Conservation (phyloP, 2,888 invertebrate species). For the Hydraecia micacea region DNA sequence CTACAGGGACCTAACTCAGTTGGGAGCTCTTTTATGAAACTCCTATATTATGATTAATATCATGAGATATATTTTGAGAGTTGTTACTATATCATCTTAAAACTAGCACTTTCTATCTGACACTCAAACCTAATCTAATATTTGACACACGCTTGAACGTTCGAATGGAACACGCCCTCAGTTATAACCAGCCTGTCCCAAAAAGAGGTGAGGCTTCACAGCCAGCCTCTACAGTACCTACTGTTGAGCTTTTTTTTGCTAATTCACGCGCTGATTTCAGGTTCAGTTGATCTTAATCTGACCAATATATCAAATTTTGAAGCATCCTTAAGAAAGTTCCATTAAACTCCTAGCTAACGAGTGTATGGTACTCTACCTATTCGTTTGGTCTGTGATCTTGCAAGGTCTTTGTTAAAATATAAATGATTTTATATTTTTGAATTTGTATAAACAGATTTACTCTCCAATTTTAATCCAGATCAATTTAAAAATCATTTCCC, state of each 20-base stretch:
- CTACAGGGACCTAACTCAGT: too few relatives aligned
- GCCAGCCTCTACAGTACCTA: too few relatives aligned
- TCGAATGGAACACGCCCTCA: too few relatives aligned
- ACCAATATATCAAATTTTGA: neutral
- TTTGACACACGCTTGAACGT: too few relatives aligned
- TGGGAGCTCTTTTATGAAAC: too few relatives aligned
- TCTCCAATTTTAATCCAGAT: neutral
- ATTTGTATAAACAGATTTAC: neutral
- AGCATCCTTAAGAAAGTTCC: neutral
- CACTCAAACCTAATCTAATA: too few relatives aligned
- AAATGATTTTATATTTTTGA: neutral
- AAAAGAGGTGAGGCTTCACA: too few relatives aligned
- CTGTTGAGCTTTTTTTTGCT: conserved; percentile 9
- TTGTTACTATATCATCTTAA: too few relatives aligned
- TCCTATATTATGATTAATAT: too few relatives aligned
- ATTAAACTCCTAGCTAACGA: neutral
- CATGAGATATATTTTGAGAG: too few relatives aligned
- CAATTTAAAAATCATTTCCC: neutral
- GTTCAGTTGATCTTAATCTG: neutral
- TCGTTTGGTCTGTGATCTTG: neutral
- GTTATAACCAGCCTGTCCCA: too few relatives aligned
- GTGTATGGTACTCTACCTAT: neutral
- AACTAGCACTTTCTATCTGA: too few relatives aligned
- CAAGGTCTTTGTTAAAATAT: neutral
- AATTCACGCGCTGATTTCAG: neutral